Base-by-base conservation (phyloP, 1,140 invertebrate genomes). In the Triops longicaudatus region DNA sequence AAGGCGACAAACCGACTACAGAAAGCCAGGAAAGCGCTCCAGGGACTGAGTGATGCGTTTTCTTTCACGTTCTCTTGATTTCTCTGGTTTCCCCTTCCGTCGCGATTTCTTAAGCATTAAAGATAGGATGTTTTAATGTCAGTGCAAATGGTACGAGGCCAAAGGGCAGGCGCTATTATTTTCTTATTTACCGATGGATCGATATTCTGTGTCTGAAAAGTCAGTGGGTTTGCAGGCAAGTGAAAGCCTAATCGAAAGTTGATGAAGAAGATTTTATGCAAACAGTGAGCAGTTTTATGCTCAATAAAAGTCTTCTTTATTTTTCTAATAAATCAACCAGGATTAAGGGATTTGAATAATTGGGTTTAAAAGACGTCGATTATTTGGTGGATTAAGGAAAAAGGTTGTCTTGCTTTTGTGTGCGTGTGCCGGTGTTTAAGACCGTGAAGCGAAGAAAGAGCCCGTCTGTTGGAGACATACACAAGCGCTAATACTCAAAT, bases 11-110 rank as follows among this genome's bases (percentile, higher is more conserved):
- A 22, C 75, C 27, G 7, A 78, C 75, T 72, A 63, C 73, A 73
- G 50, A 63, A 63, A 63, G 50, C 50, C 74, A 79, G 76, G 73
- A 78, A 78, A 42, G 79, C 31, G 43, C 75, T 27, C 74, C 63
- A n/a, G 77, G 42, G 50, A 75, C 79, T 78, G 77, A 77, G 28
- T 63, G 50, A 63, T 63, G 50, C 17, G 22, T 63, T n/a, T 63
- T 22, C 2, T 37, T 63, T 63, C 17, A 22, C 14, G 50, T 63
- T 37, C 31, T 37, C 31, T 63, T 63, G 17, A 17, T 63, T 63
- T 63, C 17, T 17, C 10, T 63, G 10, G 14, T 63, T 17, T 5
- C 14, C 14, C 14, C 14, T 14, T 3, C 17, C 22, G 9, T 17
- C 17, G 6, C 14, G 5, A 17, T 63, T 22, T 44, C 17, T 63